Percentiles rank a stretch among this genome's conserved stretches.
Evolutionary conservation across 2,888 invertebrate genomes (phyloP).

Genomic region (Cantharis rustica): DNA sequence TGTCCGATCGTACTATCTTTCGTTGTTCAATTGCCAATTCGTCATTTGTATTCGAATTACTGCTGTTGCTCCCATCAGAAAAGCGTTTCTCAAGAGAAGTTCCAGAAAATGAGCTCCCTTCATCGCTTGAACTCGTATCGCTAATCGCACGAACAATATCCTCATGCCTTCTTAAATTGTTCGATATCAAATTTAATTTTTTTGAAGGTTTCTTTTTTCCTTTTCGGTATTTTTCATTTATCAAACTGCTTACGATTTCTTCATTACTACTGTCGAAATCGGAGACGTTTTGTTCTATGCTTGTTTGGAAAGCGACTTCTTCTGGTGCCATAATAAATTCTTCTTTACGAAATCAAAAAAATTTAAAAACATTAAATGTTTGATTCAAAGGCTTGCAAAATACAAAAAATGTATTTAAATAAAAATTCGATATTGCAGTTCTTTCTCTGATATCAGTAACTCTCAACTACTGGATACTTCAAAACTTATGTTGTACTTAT

Average conservation of each 20-base stretch:
- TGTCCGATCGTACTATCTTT: background rate
- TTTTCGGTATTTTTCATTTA: background rate
- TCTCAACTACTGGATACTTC: too few species aligned
- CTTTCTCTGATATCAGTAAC: background rate
- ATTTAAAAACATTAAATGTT: too few species aligned
- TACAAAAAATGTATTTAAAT: too few species aligned
- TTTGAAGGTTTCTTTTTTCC: background rate
- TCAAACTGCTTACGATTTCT: background rate
- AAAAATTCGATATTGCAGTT: too few species aligned
- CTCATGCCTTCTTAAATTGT: background rate
- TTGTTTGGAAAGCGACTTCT: background rate
- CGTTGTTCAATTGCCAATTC: background rate
- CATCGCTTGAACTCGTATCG: background rate
- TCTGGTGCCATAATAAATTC: background rate
- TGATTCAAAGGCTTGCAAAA: too few species aligned
- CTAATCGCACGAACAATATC: background rate
- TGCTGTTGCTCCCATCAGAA: background rate
- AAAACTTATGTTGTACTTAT: too few species aligned
- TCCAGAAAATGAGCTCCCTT: background rate
- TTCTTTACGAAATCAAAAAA: background rate
- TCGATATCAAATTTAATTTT: background rate
- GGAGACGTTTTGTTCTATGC: background rate
- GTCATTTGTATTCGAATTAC: background rate
- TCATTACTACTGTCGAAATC: background rate
- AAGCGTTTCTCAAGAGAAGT: background rate